A percentile compares a stretch with the other conserved stretches of the same genome.
Conservation (phyloP, 2,113 vertebrate species). For the Lophura nycthemera region DNA sequence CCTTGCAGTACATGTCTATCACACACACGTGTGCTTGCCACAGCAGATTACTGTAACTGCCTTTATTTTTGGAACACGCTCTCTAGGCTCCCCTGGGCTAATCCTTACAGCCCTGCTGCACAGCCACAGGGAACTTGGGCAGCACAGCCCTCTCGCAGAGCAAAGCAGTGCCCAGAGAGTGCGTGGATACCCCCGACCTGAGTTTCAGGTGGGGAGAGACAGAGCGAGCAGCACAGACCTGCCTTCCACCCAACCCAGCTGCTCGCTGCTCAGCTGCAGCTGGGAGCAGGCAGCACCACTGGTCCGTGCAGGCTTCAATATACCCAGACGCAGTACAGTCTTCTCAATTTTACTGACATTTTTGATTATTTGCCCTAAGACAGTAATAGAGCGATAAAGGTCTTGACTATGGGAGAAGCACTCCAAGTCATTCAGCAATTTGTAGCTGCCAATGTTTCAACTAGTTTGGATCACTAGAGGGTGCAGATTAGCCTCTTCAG, state of each 20-base stretch:
- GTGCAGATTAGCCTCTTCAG: conserved; percentile 62
- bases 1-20: neutral
- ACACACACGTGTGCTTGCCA: neutral
- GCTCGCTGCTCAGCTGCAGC: neutral
- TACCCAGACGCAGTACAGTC: neutral
- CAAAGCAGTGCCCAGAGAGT: accelerated
- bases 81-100: neutral
- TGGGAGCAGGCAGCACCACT: neutral
- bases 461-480: conserved; percentile 59
- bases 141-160: accelerated
- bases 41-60: conserved; percentile 33
- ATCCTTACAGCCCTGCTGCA: neutral
- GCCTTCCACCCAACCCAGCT: neutral
- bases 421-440: neutral
- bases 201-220: neutral
- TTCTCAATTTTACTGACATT: neutral
- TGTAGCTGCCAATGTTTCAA: conserved; percentile 16
- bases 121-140: neutral
- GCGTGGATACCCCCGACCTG: accelerated
- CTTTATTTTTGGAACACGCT: conserved; percentile 51
- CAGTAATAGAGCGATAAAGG: accelerated
- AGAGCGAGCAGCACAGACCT: accelerated
- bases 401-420: neutral
- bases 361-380: neutral
- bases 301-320: accelerated